phyloP scores from a whole-genome alignment of 2,797 vertebrate species.

The Myotis myotis region DNA sequence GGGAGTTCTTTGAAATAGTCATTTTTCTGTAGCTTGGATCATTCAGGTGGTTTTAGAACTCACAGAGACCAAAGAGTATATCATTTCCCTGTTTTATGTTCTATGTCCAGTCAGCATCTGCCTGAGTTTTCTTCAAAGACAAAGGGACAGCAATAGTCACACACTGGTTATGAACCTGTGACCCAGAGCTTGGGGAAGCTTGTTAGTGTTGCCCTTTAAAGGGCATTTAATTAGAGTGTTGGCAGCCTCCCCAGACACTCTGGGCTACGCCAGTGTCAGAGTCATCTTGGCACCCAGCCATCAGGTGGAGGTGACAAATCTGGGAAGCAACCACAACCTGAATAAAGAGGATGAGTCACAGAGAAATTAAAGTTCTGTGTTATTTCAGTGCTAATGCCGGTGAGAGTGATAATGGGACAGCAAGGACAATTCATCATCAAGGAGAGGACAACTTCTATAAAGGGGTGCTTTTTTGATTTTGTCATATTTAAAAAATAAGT shows the following conservation, averaged over 20 bases:
- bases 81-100: not conserved
- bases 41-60: not conserved
- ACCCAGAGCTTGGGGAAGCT: not conserved
- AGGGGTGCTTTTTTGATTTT: constrained; percentile 3
- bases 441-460: not conserved
- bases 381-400: not conserved
- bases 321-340: not conserved
- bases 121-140: not conserved
- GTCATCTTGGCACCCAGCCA: not conserved
- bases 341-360: not conserved
- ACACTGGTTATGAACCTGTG: not conserved
- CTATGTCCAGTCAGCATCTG: not conserved
- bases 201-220: not conserved
- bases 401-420: not conserved
- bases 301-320: not conserved
- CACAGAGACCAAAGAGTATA: not conserved
- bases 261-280: not conserved
- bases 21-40: not conserved
- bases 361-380: not conserved
- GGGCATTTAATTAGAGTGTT: not conserved
- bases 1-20: not conserved
- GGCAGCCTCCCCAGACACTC: not conserved
- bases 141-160: not conserved
- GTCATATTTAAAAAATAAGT: not conserved
- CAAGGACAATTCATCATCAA: not conserved